Conservation (phyloP, 1,140 invertebrate genomes). For the Cherax destructor region DNA sequence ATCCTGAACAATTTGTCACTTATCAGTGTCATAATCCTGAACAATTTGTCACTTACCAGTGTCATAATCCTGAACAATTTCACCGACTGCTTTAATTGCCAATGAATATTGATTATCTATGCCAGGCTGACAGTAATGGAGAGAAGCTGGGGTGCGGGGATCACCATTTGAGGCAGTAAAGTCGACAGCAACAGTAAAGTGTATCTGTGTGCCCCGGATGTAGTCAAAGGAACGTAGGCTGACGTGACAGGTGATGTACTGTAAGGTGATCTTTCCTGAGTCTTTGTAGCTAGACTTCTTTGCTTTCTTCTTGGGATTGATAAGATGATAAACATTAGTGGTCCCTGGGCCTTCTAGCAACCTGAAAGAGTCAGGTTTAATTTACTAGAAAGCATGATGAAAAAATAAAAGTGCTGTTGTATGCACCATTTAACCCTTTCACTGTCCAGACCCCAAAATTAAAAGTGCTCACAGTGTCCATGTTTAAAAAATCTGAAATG, state of each 20-base stretch:
- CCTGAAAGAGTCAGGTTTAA: not conserved
- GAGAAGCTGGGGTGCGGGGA: constrained; percentile 77
- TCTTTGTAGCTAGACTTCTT: constrained; percentile 77
- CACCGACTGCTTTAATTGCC: constrained; percentile 79
- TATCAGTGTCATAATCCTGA: no score
- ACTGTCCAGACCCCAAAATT: no score
- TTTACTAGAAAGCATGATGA: not conserved
- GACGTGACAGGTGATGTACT: constrained; percentile 67
- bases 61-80: constrained; percentile 80
- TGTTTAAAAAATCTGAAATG: no score
- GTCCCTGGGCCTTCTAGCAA: constrained; percentile 72
- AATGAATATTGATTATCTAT: constrained; percentile 78
- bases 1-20: no score
- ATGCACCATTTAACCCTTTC: no score
- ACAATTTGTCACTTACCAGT: constrained; percentile 54
- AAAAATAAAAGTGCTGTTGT: no score
- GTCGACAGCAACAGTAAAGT: constrained; percentile 81
- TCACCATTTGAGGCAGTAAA: constrained; percentile 82
- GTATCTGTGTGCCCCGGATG: constrained; percentile 78
- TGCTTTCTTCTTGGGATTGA: constrained; percentile 76
- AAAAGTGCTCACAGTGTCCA: no score
- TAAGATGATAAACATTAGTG: constrained; percentile 74
- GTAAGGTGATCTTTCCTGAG: constrained; percentile 75
- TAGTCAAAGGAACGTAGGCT: constrained; percentile 77
- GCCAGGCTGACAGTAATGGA: constrained; percentile 77